Evolutionary conservation across 2,888 invertebrate genomes (phyloP), one percentile per base, ranked within the genome.

Genomic region (Tryphoninae sp.): DNA sequence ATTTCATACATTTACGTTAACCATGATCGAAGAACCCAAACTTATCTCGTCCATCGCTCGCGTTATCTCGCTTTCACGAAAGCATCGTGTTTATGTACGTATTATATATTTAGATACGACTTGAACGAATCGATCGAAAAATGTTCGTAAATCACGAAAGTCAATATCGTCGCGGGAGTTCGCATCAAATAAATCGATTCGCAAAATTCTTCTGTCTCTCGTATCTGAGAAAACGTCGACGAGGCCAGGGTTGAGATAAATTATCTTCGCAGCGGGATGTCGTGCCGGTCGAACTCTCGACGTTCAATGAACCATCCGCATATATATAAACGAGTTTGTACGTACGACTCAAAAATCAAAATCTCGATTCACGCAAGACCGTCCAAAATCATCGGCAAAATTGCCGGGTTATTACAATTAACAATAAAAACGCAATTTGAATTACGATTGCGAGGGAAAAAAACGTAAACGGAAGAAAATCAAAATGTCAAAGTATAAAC

Each of bases 401-500:
- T 33, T 6, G 33, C 33, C 33, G 33, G 0, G 33, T 6, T 7
- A 58, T 13, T 19, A 73, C 23, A 72, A 68, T 19, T 64, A 53
- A 55, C 7, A 22, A 58, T 58, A 22, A 13, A 19, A 65, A 45
- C 33, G 3, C 72, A 72, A 61, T 51, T 40, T 40, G 9, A 55
- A 45, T 8, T 3, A 55, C 4, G 8, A 55, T 8, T 19, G 19
- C 16, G 16, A 16, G 6, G 16, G 22, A 19, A 55, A 22, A 22
- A 58, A 74, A 73, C 16, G 6, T 8, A 78, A 69, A 16, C 55
- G 67, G 16, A 69, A 65, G 51, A 59, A 71, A 26, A n/a, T 22
- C 19, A 19, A 64, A 68, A 64, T 75, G 67, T 73, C 33, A 64
- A 72, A 64, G 53, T 53, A 76, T 64, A 81, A 78, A 78, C 73